These are phyloP conservation scores for Scaptomyza polygonia DNA, from an alignment of 2,888 invertebrate genomes.

Conservation along the genomic window DNA sequence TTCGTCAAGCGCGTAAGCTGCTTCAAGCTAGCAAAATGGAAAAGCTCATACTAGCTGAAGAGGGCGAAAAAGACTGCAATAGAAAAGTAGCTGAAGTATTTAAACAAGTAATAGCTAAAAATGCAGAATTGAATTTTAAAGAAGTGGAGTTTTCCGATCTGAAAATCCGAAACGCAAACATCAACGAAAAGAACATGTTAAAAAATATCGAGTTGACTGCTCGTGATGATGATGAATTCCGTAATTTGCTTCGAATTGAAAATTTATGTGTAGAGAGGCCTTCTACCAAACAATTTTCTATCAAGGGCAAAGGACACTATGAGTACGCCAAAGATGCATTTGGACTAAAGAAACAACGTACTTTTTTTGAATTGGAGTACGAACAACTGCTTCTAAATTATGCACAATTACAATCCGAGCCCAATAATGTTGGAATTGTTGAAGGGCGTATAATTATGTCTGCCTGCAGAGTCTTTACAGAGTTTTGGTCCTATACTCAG, in stretches of 20 bases:
- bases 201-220: conserved; percentile 49
- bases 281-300: conserved; percentile 7
- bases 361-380: conserved; percentile 76
- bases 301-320: conserved; percentile 30
- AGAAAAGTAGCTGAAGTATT: conserved; percentile 75
- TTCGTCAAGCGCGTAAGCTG: conserved; percentile 80
- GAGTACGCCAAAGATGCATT: conserved; percentile 50
- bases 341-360: conserved; percentile 61
- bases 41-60: conserved; percentile 73
- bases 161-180: conserved; percentile 72
- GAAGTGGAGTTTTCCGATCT: conserved; percentile 74
- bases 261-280: conserved; percentile 48
- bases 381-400: conserved; percentile 72
- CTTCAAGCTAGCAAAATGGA: conserved; percentile 79
- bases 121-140: conserved; percentile 74
- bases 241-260: conserved; percentile 58
- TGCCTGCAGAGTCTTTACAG: conserved; percentile 72
- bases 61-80: conserved; percentile 70
- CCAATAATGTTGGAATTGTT: conserved; percentile 3
- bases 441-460: conserved; percentile 52
- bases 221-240: conserved; percentile 10
- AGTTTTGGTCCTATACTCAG: conserved; percentile 80
- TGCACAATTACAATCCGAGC: conserved; percentile 66
- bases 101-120: conserved; percentile 77
- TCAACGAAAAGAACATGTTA: conserved; percentile 45